Base-by-base conservation (phyloP, 2,888 invertebrate genomes). In the Lycia hirtaria region DNA sequence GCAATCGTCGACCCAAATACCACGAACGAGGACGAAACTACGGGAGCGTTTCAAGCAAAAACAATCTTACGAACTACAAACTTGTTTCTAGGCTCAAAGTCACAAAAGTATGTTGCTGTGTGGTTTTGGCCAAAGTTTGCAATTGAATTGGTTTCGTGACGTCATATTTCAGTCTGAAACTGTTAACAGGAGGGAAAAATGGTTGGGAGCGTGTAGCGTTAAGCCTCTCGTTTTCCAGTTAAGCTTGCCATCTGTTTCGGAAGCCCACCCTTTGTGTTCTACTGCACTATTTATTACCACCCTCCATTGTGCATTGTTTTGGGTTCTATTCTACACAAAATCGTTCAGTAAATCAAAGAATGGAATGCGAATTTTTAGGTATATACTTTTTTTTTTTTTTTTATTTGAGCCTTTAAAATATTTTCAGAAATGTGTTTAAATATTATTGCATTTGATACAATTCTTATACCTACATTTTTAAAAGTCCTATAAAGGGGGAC, bases 201-300 rank as follows among this genome's bases (percentile, higher is more conserved):
- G 14, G 47, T 24, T 12, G 12, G 47, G 24, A 4, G 38, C 22
- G 22, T 26, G 20, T 22, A 40, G 28, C 12, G 38, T 20, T 30
- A 53, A 45, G 45, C 38, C 22, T 5, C 26, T 28, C 37, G 14
- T 35, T 45, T 37, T 14, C 10, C 15, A 50, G 44, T 41, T 38
- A 56, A 56, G 45, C 56, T 40, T n/a, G 24, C 45, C 56, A 35
- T 45, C 45, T 51, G 50, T 41, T 32, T n/a, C 49, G 30, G 19
- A 30, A 44, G 10, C 44, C 19, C 14, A 7, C 44, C 37, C 47
- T 56, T 47, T 56, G 47, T 45, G 45, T 45, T 50, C 44, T 19
- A 30, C 19, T 51, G 56, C 51, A 51, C 51, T 41, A 56, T 56
- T 56, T 47, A 51, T 51, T 47, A 43, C 10, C 15, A 19, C 38